phyloP scores from a whole-genome alignment of 2,113 vertebrate genomes.

The Poicephalus gulielmi region DNA sequence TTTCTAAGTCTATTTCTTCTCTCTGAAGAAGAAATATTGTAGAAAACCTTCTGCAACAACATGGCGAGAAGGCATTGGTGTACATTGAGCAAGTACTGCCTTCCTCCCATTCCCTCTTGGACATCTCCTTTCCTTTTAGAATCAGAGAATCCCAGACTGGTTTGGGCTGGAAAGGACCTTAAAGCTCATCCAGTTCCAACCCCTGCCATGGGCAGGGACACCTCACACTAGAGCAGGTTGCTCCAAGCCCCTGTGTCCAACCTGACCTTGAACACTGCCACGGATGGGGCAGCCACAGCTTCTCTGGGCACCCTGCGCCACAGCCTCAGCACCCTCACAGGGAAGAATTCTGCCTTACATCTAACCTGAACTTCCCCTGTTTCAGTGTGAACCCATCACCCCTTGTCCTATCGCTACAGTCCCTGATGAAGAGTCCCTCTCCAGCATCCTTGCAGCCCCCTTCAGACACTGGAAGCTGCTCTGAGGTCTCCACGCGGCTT shows the following conservation, averaged over 20 bases:
- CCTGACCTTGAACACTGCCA: background rate
- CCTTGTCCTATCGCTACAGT: no score
- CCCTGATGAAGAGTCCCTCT: no score
- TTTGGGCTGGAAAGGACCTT: background rate
- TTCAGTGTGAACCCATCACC: no score
- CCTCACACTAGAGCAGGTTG: background rate
- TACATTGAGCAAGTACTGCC: background rate
- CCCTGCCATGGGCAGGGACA: background rate
- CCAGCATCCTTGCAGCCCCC: no score
- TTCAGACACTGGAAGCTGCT: background rate
- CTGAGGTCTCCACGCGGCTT: background rate
- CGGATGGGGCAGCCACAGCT: no score
- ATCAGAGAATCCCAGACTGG: background rate
- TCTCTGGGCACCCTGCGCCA: no score
- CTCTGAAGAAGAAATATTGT: background rate
- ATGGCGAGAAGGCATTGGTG: background rate
- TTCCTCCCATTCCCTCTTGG: background rate
- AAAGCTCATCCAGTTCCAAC: background rate
- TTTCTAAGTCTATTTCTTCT: background rate
- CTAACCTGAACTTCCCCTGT: no score
- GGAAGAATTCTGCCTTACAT: no score
- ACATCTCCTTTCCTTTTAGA: background rate
- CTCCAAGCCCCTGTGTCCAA: background rate
- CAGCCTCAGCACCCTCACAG: no score
- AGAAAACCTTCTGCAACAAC: background rate